Evolutionary conservation across 2,797 vertebrate species (phyloP).

Genomic region (Pseudotriccus pelzelni): DNA sequence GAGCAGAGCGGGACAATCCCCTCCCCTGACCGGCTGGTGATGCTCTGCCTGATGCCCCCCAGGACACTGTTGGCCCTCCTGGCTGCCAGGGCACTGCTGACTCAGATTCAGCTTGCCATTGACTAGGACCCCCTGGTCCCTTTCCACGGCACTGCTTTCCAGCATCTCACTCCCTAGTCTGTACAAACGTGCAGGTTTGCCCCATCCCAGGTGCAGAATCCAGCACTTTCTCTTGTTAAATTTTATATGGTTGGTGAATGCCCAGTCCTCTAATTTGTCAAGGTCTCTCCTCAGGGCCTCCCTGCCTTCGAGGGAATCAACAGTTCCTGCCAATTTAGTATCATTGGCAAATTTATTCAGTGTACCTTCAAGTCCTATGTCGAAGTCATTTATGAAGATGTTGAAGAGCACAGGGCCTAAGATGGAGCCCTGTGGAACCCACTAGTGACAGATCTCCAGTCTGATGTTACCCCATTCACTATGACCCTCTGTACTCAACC

Average conservation of each 20-base stretch:
- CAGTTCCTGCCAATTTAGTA: not conserved
- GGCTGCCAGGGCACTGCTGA: not conserved
- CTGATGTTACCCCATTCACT: not conserved
- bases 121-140: not conserved
- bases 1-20: not conserved
- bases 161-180: not conserved
- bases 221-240: rapidly evolving
- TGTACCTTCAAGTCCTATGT: not conserved
- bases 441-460: not conserved
- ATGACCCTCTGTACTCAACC: not conserved
- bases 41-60: not conserved
- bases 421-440: not conserved
- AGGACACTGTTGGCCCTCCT: not conserved
- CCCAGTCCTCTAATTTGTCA: not conserved
- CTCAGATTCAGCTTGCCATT: rapidly evolving
- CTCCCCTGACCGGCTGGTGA: rapidly evolving
- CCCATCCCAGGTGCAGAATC: not conserved
- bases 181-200: not conserved
- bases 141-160: not conserved
- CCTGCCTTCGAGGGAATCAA: not conserved
- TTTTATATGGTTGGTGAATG: not conserved
- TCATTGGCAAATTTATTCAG: not conserved
- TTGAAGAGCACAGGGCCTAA: not conserved
- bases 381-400: not conserved
- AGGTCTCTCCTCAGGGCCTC: not conserved